Conservation (phyloP, 64 coral and sea anemone species). For the Montipora foliosa region DNA sequence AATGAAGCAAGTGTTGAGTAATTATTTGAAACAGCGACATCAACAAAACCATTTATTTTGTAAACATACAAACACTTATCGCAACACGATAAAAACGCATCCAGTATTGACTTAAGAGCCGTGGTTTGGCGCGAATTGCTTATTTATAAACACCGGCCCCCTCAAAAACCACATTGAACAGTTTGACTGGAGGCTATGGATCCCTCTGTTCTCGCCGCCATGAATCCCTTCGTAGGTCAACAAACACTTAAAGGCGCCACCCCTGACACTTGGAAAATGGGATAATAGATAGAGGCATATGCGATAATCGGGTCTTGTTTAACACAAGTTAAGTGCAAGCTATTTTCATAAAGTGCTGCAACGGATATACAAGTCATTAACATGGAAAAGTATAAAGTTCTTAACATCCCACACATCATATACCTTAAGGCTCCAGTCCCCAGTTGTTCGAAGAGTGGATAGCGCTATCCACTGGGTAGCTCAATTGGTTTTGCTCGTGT, state of each 20-base stretch:
- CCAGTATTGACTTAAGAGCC: neutral
- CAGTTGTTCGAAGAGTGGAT: too few relatives aligned
- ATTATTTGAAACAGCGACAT: slow-evolving; percentile 45
- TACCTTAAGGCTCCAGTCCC: neutral
- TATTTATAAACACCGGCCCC: neutral
- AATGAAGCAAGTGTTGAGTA: slow-evolving; percentile 33
- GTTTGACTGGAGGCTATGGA: neutral
- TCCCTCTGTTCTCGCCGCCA: slow-evolving; percentile 45
- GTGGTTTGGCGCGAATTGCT: slow-evolving; percentile 1
- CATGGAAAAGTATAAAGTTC: neutral
- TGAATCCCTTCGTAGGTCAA: neutral
- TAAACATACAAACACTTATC: slow-evolving; percentile 45
- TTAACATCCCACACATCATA: neutral
- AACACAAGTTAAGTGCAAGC: slow-evolving; percentile 18
- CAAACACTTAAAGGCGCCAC: slow-evolving; percentile 41
- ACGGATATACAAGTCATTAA: slow-evolving; percentile 32
- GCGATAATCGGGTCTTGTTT: slow-evolving; percentile 17
- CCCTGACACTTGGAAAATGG: slow-evolving; percentile 30
- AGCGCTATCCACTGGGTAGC: too few relatives aligned
- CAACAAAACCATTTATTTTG: slow-evolving; percentile 49
- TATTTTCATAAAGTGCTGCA: neutral
- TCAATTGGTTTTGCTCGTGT: too few relatives aligned
- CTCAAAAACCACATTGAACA: neutral
- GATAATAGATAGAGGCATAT: slow-evolving; percentile 1
- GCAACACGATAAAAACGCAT: neutral